phyloP scores from a whole-genome alignment of 2,888 invertebrate species.

The Melikaiella ostensackeni region DNA sequence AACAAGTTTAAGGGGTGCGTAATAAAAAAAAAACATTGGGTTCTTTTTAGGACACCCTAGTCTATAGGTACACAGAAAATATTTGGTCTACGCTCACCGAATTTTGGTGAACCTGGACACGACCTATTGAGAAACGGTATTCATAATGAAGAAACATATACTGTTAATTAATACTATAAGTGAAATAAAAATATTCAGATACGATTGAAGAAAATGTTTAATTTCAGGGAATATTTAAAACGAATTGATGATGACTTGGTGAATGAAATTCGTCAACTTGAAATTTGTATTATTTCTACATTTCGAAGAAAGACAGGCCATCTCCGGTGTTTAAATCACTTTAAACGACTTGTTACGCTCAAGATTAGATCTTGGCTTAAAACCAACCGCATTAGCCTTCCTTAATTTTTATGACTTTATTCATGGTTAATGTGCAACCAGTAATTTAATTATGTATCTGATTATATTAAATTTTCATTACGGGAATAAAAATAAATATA shows the following conservation, averaged over 20 bases:
- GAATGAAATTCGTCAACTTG: not conserved
- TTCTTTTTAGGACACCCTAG: too few species aligned
- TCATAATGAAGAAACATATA: too few species aligned
- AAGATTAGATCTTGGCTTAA: constrained; percentile 3
- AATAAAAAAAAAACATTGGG: too few species aligned
- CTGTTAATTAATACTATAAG: too few species aligned
- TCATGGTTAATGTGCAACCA: not conserved
- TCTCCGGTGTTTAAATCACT: not conserved
- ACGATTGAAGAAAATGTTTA: too few species aligned
- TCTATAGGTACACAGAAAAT: too few species aligned
- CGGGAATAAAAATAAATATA: not conserved
- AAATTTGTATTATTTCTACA: not conserved
- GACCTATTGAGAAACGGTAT: too few species aligned
- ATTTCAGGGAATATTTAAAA: not conserved
- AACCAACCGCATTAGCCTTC: not conserved
- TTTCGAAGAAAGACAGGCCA: not conserved
- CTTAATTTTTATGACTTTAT: not conserved
- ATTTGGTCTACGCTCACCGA: too few species aligned
- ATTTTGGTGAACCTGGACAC: too few species aligned
- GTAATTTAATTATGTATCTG: not conserved
- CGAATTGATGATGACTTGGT: not conserved
- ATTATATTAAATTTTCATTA: not conserved
- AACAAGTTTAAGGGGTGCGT: too few species aligned
- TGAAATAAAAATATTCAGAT: not conserved
- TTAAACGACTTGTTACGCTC: not conserved